Evolutionary conservation across 2,888 invertebrate genomes (phyloP).

Genomic region (Cataglyphis cursor): DNA sequence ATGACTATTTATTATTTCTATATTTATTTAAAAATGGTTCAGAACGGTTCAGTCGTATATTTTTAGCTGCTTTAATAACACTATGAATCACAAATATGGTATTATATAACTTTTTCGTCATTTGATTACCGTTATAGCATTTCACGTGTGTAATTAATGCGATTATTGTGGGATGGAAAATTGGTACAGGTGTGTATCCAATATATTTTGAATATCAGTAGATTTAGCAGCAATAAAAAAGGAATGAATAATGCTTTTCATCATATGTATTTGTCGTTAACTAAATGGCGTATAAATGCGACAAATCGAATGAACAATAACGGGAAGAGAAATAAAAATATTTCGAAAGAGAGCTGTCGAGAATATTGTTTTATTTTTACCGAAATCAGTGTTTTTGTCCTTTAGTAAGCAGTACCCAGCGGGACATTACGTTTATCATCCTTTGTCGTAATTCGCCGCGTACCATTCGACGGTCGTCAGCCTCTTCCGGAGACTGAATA

Average conservation of each 20-base stretch:
- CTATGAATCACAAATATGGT: background rate
- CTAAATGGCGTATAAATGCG: slow-evolving; percentile 62
- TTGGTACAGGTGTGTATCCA: background rate
- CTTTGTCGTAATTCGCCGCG: slow-evolving; percentile 66
- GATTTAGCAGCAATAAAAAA: slow-evolving; percentile 38
- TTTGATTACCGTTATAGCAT: background rate
- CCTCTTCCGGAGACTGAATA: slow-evolving; percentile 70
- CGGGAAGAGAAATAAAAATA: slow-evolving; percentile 33
- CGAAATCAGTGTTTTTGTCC: slow-evolving; percentile 38
- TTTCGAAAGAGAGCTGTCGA: slow-evolving; percentile 45
- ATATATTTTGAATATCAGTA: background rate
- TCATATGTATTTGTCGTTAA: slow-evolving; percentile 63
- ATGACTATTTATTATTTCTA: background rate
- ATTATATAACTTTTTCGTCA: background rate
- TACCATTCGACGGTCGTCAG: slow-evolving; percentile 66
- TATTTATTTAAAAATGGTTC: background rate
- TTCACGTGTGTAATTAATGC: background rate
- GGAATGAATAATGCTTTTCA: slow-evolving; percentile 65
- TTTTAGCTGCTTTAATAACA: too few relatives aligned
- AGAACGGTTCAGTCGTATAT: background rate
- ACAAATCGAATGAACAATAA: slow-evolving; percentile 34
- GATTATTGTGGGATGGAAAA: background rate
- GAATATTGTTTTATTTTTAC: slow-evolving; percentile 51
- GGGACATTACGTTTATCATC: slow-evolving; percentile 59
- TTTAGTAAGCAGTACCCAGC: slow-evolving; percentile 39